Conservation (phyloP, 2,888 invertebrate species). For the Ommatoiulus sabulosus region DNA sequence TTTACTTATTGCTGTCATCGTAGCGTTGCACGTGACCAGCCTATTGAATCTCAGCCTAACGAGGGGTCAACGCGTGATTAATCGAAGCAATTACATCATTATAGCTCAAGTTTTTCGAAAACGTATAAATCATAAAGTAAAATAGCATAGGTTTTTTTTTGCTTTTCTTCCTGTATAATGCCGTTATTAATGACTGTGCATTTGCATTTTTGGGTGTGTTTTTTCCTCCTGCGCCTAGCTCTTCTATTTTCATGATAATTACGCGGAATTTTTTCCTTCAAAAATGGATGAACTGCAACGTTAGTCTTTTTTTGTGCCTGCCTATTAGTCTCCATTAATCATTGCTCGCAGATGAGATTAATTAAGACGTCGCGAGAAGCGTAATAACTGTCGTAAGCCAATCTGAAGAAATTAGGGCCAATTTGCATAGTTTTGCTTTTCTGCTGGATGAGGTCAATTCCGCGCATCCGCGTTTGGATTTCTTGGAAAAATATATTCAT, state of each 20-base stretch:
- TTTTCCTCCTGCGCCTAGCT: neutral
- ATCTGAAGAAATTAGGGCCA: neutral
- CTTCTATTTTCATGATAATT: neutral
- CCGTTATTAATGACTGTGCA: neutral
- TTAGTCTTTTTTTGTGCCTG: neutral
- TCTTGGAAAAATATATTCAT: neutral
- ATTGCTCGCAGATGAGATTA: neutral
- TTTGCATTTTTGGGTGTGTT: neutral
- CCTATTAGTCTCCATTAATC: constrained; percentile 20
- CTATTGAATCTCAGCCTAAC: neutral
- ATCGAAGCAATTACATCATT: neutral
- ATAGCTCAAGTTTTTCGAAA: neutral
- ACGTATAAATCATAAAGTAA: neutral
- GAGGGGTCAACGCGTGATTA: neutral
- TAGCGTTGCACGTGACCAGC: neutral
- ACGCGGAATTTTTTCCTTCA: neutral
- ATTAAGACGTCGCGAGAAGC: neutral
- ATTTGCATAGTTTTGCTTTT: constrained; percentile 15
- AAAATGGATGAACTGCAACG: neutral
- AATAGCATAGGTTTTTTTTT: neutral
- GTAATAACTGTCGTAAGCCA: constrained; percentile 15
- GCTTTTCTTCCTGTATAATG: neutral
- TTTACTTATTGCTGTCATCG: too few species aligned
- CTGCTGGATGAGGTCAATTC: neutral
- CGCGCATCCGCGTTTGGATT: neutral